Evolutionary conservation across 2,113 vertebrate genomes (phyloP).

Genomic region (Myiozetetes cayanensis): DNA sequence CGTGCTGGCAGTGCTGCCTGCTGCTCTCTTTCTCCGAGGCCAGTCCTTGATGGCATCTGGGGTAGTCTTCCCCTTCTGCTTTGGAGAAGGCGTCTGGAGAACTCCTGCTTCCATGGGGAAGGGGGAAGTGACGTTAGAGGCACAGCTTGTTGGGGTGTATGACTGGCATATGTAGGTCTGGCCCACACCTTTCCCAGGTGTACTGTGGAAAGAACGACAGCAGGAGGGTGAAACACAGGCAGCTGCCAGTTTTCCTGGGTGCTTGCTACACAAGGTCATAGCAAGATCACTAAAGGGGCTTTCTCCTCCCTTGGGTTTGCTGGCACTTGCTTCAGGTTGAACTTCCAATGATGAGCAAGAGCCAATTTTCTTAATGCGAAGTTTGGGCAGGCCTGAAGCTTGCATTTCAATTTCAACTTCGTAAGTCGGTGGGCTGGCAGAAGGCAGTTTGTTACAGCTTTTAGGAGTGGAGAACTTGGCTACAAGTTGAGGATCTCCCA

Average conservation of each 20-base stretch:
- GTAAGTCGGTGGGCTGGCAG: constrained; percentile 69
- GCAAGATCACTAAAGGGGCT: constrained; percentile 56
- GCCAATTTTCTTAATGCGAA: constrained; percentile 83
- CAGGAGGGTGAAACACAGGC: constrained; percentile 80
- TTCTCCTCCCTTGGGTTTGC: constrained; percentile 67
- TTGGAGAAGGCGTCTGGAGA: constrained; percentile 87
- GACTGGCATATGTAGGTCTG: constrained; percentile 94
- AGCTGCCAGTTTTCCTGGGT: constrained; percentile 69
- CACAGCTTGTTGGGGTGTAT: constrained; percentile 85
- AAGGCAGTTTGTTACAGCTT: background rate
- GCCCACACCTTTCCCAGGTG: constrained; percentile 80
- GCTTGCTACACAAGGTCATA: constrained; percentile 67
- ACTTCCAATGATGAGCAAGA: constrained; percentile 60
- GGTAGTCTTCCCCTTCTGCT: constrained; percentile 80
- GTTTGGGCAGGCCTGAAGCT: constrained; percentile 87
- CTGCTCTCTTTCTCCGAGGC: constrained; percentile 88
- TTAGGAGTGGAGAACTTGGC: constrained; percentile 55
- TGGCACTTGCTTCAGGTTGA: background rate
- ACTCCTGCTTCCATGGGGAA: constrained; percentile 59
- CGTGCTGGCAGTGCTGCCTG: constrained; percentile 15
- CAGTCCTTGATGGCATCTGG: constrained; percentile 89
- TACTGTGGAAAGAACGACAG: constrained; percentile 72
- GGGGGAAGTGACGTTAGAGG: constrained; percentile 73
- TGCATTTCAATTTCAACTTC: constrained; percentile 90
- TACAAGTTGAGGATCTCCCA: constrained; percentile 49